A percentile compares a stretch with the other conserved stretches of the same genome.
phyloP scores from a whole-genome alignment of 1,140 invertebrate species.

The Drosophila prosaltans region DNA sequence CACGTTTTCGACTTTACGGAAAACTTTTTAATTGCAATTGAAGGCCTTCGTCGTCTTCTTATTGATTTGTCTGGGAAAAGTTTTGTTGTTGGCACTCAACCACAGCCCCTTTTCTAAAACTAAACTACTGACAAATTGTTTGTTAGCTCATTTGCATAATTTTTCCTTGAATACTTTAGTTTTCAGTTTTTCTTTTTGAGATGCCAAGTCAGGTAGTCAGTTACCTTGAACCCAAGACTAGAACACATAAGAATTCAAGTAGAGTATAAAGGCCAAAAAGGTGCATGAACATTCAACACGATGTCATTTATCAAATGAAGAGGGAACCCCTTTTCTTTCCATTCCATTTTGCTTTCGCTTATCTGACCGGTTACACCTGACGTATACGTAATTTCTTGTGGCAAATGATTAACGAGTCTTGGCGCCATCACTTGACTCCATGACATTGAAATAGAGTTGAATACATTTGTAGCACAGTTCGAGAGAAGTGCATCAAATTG shows the following conservation, averaged over 20 bases:
- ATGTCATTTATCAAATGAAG: constrained; percentile 68
- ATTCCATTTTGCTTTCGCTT: constrained; percentile 39
- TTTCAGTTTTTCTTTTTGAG: constrained; percentile 8
- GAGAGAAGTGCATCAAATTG: constrained; percentile 5
- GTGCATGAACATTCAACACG: constrained; percentile 31
- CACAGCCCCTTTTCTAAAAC: not conserved
- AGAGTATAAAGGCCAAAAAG: not conserved
- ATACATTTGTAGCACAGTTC: constrained; percentile 31
- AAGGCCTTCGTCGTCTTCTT: constrained; percentile 12
- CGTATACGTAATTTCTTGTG: constrained; percentile 70
- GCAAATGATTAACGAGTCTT: constrained; percentile 67
- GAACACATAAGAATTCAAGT: constrained; percentile 32
- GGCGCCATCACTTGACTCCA: constrained; percentile 39
- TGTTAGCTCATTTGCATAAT: constrained; percentile 67
- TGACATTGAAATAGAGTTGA: constrained; percentile 45
- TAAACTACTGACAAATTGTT: constrained; percentile 63
- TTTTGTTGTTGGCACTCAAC: constrained; percentile 33
- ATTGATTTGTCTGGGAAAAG: constrained; percentile 70
- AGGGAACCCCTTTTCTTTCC: constrained; percentile 43
- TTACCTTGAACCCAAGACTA: constrained; percentile 63
- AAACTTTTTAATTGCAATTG: constrained; percentile 69
- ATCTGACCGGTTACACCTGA: constrained; percentile 71
- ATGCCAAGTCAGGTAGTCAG: constrained; percentile 46
- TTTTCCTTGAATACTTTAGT: constrained; percentile 36
- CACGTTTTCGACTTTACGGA: constrained; percentile 40